Conservation (phyloP, 2,797 vertebrate genomes). For the Margarornis squamiger region DNA sequence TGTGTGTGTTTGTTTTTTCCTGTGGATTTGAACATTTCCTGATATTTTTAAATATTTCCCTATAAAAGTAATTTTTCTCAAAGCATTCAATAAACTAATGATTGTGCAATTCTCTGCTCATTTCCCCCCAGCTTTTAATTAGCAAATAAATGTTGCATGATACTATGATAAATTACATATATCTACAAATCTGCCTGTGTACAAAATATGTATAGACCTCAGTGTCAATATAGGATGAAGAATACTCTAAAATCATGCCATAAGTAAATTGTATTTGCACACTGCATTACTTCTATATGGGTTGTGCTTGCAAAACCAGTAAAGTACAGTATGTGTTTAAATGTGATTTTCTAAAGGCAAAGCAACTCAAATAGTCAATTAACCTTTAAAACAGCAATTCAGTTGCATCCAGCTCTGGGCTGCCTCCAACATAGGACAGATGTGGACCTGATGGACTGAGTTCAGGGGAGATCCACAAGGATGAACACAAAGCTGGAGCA, state of each 20-base stretch:
- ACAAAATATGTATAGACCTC: not conserved
- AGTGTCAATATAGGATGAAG: not conserved
- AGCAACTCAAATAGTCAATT: not conserved
- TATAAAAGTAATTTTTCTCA: not conserved
- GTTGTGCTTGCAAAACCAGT: not conserved
- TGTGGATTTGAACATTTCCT: not conserved
- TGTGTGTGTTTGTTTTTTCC: too few species aligned
- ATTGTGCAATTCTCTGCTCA: not conserved
- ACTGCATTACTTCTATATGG: not conserved
- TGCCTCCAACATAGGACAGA: not conserved
- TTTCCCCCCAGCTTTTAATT: not conserved
- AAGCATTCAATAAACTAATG: not conserved
- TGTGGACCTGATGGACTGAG: not conserved
- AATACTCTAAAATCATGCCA: not conserved
- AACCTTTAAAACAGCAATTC: not conserved
- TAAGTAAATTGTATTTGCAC: not conserved
- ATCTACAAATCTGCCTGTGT: not conserved
- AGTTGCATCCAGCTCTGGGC: not conserved
- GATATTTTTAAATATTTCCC: not conserved
- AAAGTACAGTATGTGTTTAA: not conserved
- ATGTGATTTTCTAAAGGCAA: not conserved
- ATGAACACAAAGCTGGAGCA: not conserved
- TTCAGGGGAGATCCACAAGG: fast-evolving
- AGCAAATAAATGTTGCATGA: not conserved
- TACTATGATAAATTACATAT: not conserved